Evolutionary conservation across 2,888 invertebrate genomes (phyloP), one percentile per base, ranked within the genome.

Genomic region (Troides oblongomaculatus): DNA sequence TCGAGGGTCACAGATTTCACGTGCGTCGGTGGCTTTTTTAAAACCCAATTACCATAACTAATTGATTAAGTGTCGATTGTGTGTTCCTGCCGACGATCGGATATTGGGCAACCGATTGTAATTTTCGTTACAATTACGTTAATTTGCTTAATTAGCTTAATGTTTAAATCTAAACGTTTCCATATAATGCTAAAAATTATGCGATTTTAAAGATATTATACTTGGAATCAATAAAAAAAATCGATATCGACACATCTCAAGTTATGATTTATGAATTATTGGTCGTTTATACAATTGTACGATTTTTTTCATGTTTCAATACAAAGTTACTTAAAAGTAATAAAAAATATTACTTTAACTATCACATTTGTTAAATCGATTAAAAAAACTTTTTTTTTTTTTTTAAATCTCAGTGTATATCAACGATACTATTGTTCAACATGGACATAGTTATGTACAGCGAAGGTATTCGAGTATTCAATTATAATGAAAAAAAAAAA

Each of bases 11-110:
- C n/a, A n/a, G 53, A 6, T n/a, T 53, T 53, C 53, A n/a, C 18
- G 23, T 23, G 57, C 57, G 14, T 12, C 12, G 21, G 57, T 25
- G 50, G 53, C 23, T 4, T 5, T 53, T 61, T 59, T 36, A 59
- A 70, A 59, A 66, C 65, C 36, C 53, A 53, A 62, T 58, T 63
- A 70, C 36, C 53, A 70, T 66, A 66, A 70, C 66, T 66, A 66
- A 53, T 36, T 43, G 58, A 21, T 21, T 30, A 30, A 30, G 30
- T 46, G n/a, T 64, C 23, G 36, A 23, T 60, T 53, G 64, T 64
- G 61, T 57, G 57, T 36, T 39, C 10, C 53, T 46, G 43, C 53
- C 56, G 70, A 60, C 56, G 62, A 59, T 66, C 58, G 66, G 70
- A 66, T 53, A 53, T 70, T 70, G 23, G 1, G 65, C 39, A 70